Evolutionary conservation across 2,113 vertebrate species (phyloP).

Genomic region (Orthonyx spaldingii): DNA sequence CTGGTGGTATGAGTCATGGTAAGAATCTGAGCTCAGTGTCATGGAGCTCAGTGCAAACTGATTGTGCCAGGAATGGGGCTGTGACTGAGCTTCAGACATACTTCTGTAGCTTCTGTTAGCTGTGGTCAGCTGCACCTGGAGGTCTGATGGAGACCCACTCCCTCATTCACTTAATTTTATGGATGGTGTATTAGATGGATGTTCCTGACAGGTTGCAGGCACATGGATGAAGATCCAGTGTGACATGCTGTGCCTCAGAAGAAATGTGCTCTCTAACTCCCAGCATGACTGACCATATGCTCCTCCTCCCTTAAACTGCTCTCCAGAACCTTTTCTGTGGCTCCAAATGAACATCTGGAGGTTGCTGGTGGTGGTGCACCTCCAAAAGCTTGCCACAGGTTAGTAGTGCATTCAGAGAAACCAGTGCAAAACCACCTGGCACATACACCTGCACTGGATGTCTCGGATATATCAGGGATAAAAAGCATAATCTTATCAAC

Average conservation of each 20-base stretch:
- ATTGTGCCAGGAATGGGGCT: not conserved
- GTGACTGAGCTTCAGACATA: not conserved
- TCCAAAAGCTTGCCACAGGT: not conserved
- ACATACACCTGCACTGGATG: no score
- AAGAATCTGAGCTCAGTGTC: not conserved
- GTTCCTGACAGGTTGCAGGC: not conserved
- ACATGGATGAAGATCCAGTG: not conserved
- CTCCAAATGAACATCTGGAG: not conserved
- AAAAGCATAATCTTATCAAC: not conserved
- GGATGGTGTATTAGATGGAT: not conserved
- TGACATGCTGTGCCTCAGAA: not conserved
- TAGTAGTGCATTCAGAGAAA: not conserved
- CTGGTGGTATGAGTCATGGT: not conserved
- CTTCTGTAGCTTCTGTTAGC: not conserved
- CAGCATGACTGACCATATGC: not conserved
- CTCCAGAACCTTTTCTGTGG: not conserved
- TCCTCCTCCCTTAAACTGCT: not conserved
- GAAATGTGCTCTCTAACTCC: not conserved
- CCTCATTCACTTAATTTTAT: not conserved
- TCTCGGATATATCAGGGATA: not conserved
- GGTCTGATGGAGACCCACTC: not conserved
- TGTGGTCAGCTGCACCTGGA: not conserved
- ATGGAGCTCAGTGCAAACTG: not conserved
- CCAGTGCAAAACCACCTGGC: not conserved
- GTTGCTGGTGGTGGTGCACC: not conserved